Evolutionary conservation across 2,888 invertebrate species (phyloP).

Genomic region (Chaetogeoica ovagalla): DNA sequence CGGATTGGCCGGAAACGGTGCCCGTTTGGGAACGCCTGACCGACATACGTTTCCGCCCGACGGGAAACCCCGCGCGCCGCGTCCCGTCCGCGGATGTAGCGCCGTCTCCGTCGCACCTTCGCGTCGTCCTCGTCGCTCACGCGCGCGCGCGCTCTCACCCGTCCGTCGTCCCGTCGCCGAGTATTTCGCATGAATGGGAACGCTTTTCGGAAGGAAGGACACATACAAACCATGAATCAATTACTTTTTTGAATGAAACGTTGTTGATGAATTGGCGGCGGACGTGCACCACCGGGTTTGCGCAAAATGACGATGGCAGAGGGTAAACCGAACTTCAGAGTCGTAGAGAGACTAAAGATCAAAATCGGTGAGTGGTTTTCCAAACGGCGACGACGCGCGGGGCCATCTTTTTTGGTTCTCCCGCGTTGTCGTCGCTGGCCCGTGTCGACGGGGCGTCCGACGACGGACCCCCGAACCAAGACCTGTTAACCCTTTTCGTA

Average conservation of each 20-base stretch:
- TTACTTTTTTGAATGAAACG: constrained; percentile 53
- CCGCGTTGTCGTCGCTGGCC: background rate
- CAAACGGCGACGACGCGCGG: background rate
- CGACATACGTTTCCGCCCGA: constrained; percentile 53
- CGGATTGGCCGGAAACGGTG: constrained; percentile 45
- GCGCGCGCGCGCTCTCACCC: constrained; percentile 45
- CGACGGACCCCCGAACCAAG: background rate
- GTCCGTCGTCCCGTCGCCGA: constrained; percentile 41
- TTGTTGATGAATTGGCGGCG: constrained; percentile 52
- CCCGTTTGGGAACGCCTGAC: constrained; percentile 48
- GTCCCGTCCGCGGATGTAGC: background rate
- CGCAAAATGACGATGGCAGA: constrained; percentile 75
- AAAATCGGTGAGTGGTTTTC: constrained; percentile 78
- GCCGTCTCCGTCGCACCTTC: constrained; percentile 23
- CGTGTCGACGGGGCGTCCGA: background rate
- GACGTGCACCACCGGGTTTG: constrained; percentile 53
- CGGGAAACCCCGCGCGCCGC: constrained; percentile 47
- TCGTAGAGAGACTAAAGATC: constrained; percentile 90
- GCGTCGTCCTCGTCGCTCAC: constrained; percentile 6
- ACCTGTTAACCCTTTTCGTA: constrained; percentile 33
- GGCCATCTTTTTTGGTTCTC: constrained; percentile 24
- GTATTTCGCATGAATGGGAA: constrained; percentile 53
- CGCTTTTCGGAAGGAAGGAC: constrained; percentile 53
- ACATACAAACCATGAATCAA: constrained; percentile 53
- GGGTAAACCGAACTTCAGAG: constrained; percentile 86